Evolutionary conservation across 2,113 vertebrate genomes (phyloP).

Genomic region (Collichthys lucidus): DNA sequence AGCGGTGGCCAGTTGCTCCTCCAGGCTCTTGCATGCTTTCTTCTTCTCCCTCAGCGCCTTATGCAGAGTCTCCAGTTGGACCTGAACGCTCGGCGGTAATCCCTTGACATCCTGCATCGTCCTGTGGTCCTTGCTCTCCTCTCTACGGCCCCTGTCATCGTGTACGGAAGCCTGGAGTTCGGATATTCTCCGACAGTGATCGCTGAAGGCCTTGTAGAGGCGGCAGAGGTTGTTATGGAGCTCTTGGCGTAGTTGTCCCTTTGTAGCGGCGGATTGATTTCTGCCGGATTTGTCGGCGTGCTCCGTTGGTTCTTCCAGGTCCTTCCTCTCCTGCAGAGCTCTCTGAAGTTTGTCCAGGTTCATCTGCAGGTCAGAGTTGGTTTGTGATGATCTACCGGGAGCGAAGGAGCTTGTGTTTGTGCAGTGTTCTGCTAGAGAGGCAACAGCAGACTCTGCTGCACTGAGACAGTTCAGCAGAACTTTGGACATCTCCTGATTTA

Average conservation of each 20-base stretch:
- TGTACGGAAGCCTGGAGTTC: constrained; percentile 68
- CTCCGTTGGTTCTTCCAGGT: constrained; percentile 40
- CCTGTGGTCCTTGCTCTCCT: constrained; percentile 50
- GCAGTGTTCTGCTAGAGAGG: constrained; percentile 75
- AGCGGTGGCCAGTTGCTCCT: constrained; percentile 77
- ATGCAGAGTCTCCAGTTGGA: constrained; percentile 79
- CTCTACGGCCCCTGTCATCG: constrained; percentile 43
- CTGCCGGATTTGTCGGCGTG: constrained; percentile 4
- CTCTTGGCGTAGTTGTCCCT: constrained; percentile 38
- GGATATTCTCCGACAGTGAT: constrained; percentile 62
- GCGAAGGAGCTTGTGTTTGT: constrained; percentile 21
- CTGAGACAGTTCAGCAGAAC: constrained; percentile 73
- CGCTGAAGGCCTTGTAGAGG: constrained; percentile 66
- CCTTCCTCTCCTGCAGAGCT: constrained; percentile 67
- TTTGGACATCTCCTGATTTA: constrained; percentile 39
- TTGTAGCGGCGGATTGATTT: not conserved
- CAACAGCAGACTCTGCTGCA: constrained; percentile 72
- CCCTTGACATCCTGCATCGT: constrained; percentile 41
- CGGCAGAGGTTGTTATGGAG: constrained; percentile 74
- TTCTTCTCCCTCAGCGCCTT: constrained; percentile 83
- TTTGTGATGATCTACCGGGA: constrained; percentile 34
- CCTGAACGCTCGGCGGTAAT: constrained; percentile 61
- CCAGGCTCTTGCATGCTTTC: constrained; percentile 74
- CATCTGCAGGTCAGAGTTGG: constrained; percentile 58
- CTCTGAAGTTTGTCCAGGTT: constrained; percentile 77